These are phyloP conservation scores for Tipula vernalis DNA, from an alignment of 2,888 invertebrate species.

Conservation along the genomic window DNA sequence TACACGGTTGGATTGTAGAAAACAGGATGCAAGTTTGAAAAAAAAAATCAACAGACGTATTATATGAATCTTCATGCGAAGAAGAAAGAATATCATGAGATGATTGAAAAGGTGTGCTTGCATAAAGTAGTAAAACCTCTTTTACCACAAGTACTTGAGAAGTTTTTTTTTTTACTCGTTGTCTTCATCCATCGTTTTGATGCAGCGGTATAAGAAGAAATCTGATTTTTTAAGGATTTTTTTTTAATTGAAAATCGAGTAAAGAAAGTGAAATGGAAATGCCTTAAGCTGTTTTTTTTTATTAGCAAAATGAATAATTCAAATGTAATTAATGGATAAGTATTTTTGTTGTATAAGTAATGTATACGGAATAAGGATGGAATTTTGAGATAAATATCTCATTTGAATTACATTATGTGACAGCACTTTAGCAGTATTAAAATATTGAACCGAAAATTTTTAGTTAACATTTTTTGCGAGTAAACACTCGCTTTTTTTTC, in stretches of 20 bases:
- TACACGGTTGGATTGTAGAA: neutral
- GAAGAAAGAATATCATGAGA: neutral
- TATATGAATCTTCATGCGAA: neutral
- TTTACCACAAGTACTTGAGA: neutral
- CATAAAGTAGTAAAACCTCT: neutral
- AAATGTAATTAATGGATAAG: neutral
- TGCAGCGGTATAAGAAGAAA: neutral
- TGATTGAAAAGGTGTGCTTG: slow-evolving; percentile 6
- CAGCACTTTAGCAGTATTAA: too few species aligned
- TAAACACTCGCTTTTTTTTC: too few species aligned
- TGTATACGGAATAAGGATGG: neutral
- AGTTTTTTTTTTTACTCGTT: neutral
- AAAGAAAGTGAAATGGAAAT: neutral
- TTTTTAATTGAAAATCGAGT: neutral
- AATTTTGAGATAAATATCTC: neutral
- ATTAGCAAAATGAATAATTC: neutral
- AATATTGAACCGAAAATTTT: too few species aligned
- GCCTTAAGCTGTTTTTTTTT: neutral
- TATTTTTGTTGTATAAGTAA: neutral
- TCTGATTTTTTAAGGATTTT: neutral
- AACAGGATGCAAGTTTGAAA: neutral
- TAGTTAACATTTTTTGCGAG: too few species aligned
- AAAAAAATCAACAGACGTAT: neutral
- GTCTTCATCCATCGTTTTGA: neutral
- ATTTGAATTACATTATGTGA: neutral